Evolutionary conservation across 2,888 invertebrate species (phyloP), one percentile per base, ranked within the genome.

Genomic region (Cantharis lateralis): DNA sequence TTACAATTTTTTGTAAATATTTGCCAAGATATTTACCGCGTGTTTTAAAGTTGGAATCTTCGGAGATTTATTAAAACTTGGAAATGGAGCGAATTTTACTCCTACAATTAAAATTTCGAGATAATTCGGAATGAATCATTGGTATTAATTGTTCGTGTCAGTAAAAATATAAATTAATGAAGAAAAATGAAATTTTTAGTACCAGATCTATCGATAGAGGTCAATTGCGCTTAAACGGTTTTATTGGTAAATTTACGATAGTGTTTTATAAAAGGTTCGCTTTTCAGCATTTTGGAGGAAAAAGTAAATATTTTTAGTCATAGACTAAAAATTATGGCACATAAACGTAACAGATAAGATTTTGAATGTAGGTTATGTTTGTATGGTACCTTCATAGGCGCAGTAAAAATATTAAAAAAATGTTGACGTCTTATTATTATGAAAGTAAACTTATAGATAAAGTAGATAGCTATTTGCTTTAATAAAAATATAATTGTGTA

Each of bases 281-380:
- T 66, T 66, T 20, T 20, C 18, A 16, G 24, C 20, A n/a, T 66
- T 48, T 66, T 66, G 64, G 24, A 66, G n/a, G 20, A 66, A 24
- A 66, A 11, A 24, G 64, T 66, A 66, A 66, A 66, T 66, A 66
- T 66, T 20, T 66, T 20, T 66, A 20, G 64, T 66, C 18, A 20
- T 20, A 9, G 64, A n/a, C 64, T 48, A 48, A 48, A 66, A 18
- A 66, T 66, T 66, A 66, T 20, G 64, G 20, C 18, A 66, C 24
- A 66, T 16, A 13, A 18, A 13, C 64, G 18, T 20, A 66, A 15
- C 15, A 66, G 64, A 66, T 66, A 66, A 66, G 64, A 20, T 20
- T 66, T 66, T 66, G 18, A n/a, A 66, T 66, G 64, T 66, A 16
- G 64, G 64, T 66, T 66, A 20, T 66, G 64, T 66, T 66, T 66